Evolutionary conservation across 1,140 invertebrate genomes (phyloP).

Genomic region (Carcinoscorpius rotundicauda): DNA sequence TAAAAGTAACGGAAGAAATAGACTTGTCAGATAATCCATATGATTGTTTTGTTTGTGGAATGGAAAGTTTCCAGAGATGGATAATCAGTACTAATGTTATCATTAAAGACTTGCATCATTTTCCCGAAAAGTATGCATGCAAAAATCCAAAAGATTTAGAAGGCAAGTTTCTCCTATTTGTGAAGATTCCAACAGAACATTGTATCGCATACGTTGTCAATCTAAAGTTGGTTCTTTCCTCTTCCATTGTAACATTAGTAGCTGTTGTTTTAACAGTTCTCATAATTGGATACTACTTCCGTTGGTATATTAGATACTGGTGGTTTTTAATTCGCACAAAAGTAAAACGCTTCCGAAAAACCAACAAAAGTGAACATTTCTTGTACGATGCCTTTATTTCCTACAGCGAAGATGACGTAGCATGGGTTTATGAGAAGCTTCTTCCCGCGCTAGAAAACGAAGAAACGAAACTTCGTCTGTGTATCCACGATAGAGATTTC

Average conservation of each 20-base stretch:
- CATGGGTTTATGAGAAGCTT: conserved; percentile 43
- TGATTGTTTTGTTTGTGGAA: conserved; percentile 30
- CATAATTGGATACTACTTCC: conserved; percentile 29
- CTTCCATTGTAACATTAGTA: conserved; percentile 32
- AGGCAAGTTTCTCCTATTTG: not conserved
- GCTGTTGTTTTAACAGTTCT: conserved; percentile 26
- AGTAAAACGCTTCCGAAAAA: conserved; percentile 4
- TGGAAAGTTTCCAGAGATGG: conserved; percentile 11
- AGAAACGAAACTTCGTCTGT: conserved; percentile 42
- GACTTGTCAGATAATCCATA: conserved; percentile 41
- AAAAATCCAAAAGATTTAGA: conserved; percentile 28
- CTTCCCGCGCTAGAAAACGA: conserved; percentile 42
- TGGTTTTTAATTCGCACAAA: conserved; percentile 38
- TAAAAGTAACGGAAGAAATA: conserved; percentile 32
- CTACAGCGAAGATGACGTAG: conserved; percentile 47
- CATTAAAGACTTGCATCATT: not conserved
- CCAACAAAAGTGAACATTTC: conserved; percentile 26
- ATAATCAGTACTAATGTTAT: conserved; percentile 1
- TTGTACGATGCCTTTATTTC: conserved; percentile 52
- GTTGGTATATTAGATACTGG: conserved; percentile 42
- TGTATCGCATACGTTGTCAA: conserved; percentile 26
- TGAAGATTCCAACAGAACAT: conserved; percentile 1
- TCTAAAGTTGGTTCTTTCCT: conserved; percentile 31
- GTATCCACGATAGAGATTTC: conserved; percentile 52
- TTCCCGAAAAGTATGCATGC: conserved; percentile 27